Evolutionary conservation across 1,140 invertebrate genomes (phyloP).

Genomic region (Lasaia peninsularis): DNA sequence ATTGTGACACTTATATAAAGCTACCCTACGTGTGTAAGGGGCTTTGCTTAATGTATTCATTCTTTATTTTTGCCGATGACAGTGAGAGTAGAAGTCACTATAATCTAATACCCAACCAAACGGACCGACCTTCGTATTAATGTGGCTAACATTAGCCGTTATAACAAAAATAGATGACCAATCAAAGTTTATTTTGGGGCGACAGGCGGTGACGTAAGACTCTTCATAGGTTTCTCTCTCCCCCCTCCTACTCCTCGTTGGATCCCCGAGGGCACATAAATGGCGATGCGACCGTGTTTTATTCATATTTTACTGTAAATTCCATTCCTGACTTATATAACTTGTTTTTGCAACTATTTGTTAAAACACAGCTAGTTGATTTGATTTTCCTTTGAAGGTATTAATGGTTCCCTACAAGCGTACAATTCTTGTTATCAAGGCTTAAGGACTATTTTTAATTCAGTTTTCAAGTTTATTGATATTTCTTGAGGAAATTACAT

Average conservation of each 20-base stretch:
- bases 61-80: too few relatives aligned
- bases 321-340: not conserved
- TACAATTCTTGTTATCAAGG: too few relatives aligned
- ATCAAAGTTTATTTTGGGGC: conserved; percentile 49
- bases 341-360: not conserved
- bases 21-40: too few relatives aligned
- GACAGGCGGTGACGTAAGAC: conserved; percentile 49
- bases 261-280: conserved; percentile 33
- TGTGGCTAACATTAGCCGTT: not conserved
- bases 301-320: conserved; percentile 7
- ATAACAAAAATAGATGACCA: conserved; percentile 44
- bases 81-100: too few relatives aligned
- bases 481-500: too few relatives aligned
- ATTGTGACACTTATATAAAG: too few relatives aligned
- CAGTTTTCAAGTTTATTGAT: too few relatives aligned
- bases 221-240: conserved; percentile 22
- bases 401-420: too few relatives aligned
- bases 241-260: conserved; percentile 13
- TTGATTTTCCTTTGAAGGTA: not conserved
- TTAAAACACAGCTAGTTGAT: too few relatives aligned
- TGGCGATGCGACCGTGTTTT: conserved; percentile 36
- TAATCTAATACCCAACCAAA: not conserved
- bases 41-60: too few relatives aligned
- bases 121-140: too few relatives aligned
- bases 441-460: too few relatives aligned